Evolutionary conservation across 2,888 invertebrate genomes (phyloP).

Genomic region (Conomelus anceps): DNA sequence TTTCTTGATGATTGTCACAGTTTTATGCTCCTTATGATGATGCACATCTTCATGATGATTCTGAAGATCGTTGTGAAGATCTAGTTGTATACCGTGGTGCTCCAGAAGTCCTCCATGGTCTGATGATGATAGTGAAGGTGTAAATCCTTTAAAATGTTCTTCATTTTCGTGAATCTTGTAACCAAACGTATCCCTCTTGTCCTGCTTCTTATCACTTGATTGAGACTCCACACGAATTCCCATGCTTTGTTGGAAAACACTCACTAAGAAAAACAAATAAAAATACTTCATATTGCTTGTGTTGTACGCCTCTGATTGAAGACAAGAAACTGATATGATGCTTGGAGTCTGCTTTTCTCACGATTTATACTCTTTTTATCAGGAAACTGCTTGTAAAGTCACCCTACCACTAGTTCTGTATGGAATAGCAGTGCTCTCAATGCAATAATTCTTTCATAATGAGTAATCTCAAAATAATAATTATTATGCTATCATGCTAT

Average conservation of each 20-base stretch:
- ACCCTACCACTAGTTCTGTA: too few species aligned
- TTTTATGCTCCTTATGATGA: slow-evolving; percentile 43
- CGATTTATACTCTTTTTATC: not conserved
- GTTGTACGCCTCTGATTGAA: too few species aligned
- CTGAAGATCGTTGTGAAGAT: not conserved
- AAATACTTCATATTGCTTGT: not conserved
- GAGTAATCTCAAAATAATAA: too few species aligned
- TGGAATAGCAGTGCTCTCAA: too few species aligned
- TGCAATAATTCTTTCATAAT: too few species aligned
- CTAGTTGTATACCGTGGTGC: not conserved
- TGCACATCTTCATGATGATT: slow-evolving; percentile 37
- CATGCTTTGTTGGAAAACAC: not conserved
- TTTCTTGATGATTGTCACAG: slow-evolving; percentile 42
- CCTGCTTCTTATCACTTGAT: slow-evolving; percentile 37
- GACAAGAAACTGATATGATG: not conserved
- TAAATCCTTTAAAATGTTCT: too few species aligned
- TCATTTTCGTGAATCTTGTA: not conserved
- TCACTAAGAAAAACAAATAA: not conserved
- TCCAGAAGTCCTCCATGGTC: not conserved
- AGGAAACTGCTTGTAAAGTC: too few species aligned
- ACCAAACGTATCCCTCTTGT: slow-evolving; percentile 40
- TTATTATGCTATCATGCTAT: too few species aligned
- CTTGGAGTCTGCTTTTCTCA: not conserved
- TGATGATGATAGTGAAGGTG: not conserved
- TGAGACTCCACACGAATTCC: not conserved